Conservation (phyloP, 2,797 vertebrate genomes). For the Pangasius mekongensis region DNA sequence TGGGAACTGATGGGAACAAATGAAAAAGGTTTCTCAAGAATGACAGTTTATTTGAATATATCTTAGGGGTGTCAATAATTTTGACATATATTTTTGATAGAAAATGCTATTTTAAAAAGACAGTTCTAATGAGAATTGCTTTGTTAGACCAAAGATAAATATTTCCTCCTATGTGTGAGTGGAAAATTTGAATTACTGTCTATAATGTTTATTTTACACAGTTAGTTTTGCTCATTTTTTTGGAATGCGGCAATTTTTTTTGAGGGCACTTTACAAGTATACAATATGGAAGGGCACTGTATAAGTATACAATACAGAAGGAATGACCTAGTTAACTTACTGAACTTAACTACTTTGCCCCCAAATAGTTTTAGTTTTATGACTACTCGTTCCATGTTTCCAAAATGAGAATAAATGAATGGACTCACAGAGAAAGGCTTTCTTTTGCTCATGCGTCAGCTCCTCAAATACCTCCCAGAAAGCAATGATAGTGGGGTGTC, state of each 20-base stretch:
- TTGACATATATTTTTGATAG: too few species aligned
- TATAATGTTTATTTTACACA: not conserved
- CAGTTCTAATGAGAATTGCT: too few species aligned
- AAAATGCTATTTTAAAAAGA: too few species aligned
- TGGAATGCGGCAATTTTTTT: not conserved
- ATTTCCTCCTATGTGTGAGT: not conserved
- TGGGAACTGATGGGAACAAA: too few species aligned
- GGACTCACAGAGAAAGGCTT: constrained; percentile 87
- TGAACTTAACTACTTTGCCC: not conserved
- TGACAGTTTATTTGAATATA: too few species aligned
- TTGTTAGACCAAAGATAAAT: not conserved
- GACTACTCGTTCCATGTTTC: not conserved
- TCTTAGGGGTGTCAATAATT: too few species aligned
- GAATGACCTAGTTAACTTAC: not conserved
- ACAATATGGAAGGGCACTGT: too few species aligned
- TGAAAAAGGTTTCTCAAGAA: too few species aligned
- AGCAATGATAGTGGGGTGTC: constrained; percentile 84
- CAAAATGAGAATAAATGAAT: not conserved
- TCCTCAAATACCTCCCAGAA: constrained; percentile 94
- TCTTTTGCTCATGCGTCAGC: constrained; percentile 86
- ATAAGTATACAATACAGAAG: not conserved
- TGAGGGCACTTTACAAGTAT: too few species aligned
- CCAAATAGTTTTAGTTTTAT: not conserved
- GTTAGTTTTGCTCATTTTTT: not conserved
- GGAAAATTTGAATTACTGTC: not conserved